These are phyloP conservation scores for Cremastinae sp. DNA, from an alignment of 2,888 invertebrate genomes.

Conservation along the genomic window DNA sequence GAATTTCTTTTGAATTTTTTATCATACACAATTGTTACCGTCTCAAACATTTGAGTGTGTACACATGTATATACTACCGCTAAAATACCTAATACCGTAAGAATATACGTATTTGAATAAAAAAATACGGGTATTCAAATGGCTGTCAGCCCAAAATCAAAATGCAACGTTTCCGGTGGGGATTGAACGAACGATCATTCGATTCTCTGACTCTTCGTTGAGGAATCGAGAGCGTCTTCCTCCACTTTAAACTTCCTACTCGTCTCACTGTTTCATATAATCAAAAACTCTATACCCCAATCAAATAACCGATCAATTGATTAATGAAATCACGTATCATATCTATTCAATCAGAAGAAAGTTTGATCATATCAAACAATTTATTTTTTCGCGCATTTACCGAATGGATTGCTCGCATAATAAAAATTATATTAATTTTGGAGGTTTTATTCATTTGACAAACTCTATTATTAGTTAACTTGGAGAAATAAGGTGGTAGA, in stretches of 20 bases:
- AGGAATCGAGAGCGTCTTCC: slow-evolving; percentile 31
- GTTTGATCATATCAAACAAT: slow-evolving; percentile 23
- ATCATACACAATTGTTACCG: no score
- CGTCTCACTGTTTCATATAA: slow-evolving; percentile 55
- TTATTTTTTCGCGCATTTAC: slow-evolving; percentile 11
- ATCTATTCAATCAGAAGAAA: slow-evolving; percentile 24
- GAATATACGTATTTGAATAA: slow-evolving; percentile 26
- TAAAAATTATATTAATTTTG: neutral
- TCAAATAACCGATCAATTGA: slow-evolving; percentile 58
- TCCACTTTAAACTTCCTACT: slow-evolving; percentile 42
- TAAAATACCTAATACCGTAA: slow-evolving; percentile 45
- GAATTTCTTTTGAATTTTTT: no score
- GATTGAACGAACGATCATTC: slow-evolving; percentile 57
- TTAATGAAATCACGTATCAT: slow-evolving; percentile 33
- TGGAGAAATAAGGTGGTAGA: neutral
- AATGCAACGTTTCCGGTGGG: slow-evolving; percentile 67
- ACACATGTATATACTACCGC: slow-evolving; percentile 28
- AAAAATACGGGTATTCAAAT: slow-evolving; percentile 63
- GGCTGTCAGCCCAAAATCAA: slow-evolving; percentile 76
- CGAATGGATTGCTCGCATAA: neutral
- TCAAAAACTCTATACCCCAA: slow-evolving; percentile 46
- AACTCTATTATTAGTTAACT: neutral
- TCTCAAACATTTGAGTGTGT: no score
- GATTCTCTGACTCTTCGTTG: slow-evolving; percentile 63
- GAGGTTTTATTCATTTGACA: neutral